A percentile compares a stretch with the other conserved stretches of the same genome.
phyloP scores from a whole-genome alignment of 2,113 vertebrate species.

The Stomatorhinus ivindoensis region DNA sequence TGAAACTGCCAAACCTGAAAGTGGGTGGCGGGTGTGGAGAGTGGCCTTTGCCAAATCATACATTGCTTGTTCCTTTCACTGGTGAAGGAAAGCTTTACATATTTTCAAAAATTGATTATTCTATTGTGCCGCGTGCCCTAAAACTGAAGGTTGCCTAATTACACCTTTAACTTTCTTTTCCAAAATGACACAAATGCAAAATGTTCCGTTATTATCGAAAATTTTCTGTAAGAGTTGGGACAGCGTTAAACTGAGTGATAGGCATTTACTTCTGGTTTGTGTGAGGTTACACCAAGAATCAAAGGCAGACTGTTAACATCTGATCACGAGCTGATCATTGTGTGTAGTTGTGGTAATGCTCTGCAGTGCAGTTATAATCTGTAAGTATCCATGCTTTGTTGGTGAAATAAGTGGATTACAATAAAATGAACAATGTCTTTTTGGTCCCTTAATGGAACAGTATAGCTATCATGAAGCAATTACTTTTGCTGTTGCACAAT shows the following conservation, averaged over 20 bases:
- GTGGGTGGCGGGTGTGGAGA: slow-evolving; percentile 33
- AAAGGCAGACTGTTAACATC: not conserved
- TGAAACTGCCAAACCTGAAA: slow-evolving; percentile 32
- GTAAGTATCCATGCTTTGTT: not conserved
- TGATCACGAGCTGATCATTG: not conserved
- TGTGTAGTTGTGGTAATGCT: not conserved
- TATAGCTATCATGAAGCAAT: not conserved
- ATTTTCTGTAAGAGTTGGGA: not conserved
- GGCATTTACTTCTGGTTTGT: not conserved
- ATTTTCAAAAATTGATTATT: slow-evolving; percentile 1
- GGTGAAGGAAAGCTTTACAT: slow-evolving; percentile 25
- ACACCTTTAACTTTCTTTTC: not conserved
- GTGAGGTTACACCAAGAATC: not conserved
- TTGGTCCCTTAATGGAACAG: not conserved
- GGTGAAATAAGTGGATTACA: not conserved
- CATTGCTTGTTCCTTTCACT: slow-evolving; percentile 43
- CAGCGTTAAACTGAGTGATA: not conserved
- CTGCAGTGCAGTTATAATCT: not conserved
- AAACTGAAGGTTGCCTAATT: not conserved
- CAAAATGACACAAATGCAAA: not conserved
- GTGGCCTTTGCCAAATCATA: slow-evolving; percentile 26
- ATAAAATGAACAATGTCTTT: not conserved
- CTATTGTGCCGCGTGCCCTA: not conserved
- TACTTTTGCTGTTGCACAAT: not conserved
- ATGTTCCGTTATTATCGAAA: not conserved